phyloP scores from a whole-genome alignment of 2,797 vertebrate genomes.

The Anableps anableps region DNA sequence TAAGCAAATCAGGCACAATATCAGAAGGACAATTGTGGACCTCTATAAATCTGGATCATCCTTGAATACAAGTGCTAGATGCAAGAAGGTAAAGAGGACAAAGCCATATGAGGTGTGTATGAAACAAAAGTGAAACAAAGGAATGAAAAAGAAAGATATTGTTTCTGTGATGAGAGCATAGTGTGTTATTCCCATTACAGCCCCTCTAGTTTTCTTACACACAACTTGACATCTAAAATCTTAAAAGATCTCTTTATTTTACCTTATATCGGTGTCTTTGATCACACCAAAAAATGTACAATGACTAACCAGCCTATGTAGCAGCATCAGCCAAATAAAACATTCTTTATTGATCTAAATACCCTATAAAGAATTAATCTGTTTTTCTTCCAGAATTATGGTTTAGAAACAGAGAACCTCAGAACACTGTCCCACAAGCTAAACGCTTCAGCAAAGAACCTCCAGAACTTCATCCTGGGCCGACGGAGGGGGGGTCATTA shows the following conservation, averaged over 20 bases:
- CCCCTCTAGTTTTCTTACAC: not conserved
- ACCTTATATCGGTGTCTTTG: not conserved
- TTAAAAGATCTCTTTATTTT: not conserved
- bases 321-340: not conserved
- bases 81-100: not conserved
- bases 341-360: not conserved
- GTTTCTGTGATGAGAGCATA: not conserved
- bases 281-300: not conserved
- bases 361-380: not conserved
- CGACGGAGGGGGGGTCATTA: conserved; percentile 90
- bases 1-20: not conserved
- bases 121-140: not conserved
- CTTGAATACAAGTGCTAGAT: not conserved
- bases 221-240: not conserved
- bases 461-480: conserved; percentile 93
- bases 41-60: not conserved
- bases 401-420: conserved; percentile 91
- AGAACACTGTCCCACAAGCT: conserved; percentile 91
- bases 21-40: not conserved
- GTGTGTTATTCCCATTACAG: not conserved
- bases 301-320: not conserved
- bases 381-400: conserved; percentile 85
- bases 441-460: conserved; percentile 91
- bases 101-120: not conserved
- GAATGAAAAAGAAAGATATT: not conserved